phyloP scores from a whole-genome alignment of 2,888 invertebrate species.

The Nephrotoma guestfalica region DNA sequence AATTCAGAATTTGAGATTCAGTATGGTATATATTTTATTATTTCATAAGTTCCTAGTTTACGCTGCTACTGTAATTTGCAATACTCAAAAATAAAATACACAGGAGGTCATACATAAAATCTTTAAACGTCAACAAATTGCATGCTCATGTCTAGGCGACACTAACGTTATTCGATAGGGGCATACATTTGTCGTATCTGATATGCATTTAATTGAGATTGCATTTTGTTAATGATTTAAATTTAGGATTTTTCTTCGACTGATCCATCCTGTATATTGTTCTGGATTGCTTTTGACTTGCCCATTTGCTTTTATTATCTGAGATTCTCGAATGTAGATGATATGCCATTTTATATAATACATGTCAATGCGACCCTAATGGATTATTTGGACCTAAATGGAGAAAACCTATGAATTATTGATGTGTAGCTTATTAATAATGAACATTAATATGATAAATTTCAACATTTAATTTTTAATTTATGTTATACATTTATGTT shows the following conservation, averaged over 20 bases:
- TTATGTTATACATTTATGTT: not conserved
- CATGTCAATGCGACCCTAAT: not conserved
- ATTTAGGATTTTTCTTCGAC: not conserved
- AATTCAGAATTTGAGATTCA: too few species aligned
- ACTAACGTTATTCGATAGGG: too few species aligned
- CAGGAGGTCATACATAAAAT: too few species aligned
- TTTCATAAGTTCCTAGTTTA: too few species aligned
- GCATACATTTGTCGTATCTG: too few species aligned
- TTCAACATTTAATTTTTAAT: not conserved
- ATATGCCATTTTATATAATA: not conserved
- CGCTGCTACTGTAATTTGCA: too few species aligned
- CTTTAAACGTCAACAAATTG: too few species aligned
- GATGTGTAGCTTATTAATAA: not conserved
- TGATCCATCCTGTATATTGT: not conserved
- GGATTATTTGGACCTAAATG: not conserved
- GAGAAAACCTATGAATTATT: not conserved
- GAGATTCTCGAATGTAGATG: not conserved
- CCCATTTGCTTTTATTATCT: not conserved
- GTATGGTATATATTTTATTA: too few species aligned
- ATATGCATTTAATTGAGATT: not conserved
- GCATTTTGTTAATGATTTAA: not conserved
- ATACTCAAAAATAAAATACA: too few species aligned
- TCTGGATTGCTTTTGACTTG: not conserved
- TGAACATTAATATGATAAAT: not conserved
- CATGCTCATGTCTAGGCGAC: too few species aligned